Base-by-base conservation (phyloP, 2,113 vertebrate genomes). In the Proterorhinus semilunaris region DNA sequence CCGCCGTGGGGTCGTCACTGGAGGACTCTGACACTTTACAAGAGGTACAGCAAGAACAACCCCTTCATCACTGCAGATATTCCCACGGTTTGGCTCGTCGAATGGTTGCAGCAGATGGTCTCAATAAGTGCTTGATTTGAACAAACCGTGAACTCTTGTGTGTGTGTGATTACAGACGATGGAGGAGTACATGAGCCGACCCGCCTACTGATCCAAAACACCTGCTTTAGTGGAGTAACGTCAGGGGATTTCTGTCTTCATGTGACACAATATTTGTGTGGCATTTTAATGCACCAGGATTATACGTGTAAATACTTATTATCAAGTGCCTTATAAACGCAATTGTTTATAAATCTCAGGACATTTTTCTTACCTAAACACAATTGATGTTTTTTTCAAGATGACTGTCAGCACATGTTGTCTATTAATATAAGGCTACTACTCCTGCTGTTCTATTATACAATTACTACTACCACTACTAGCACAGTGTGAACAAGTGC, bases 121-220 rank as follows among this genome's bases (percentile, higher is more conserved):
- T 36, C 1, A 36, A 3, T 36, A 36, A 3, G 27, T 3, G 27
- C 27, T 36, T 36, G 27, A 36, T 36, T 36, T 36, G 27, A 36
- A 5, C 27, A 36, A 36, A 36, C 27, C 2, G 27, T 36, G 27
- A 36, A 2, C 3, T 36, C 3, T 36, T 36, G 27, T 36, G 85
- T 66, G 72, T 82, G 12, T 84, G 44, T 72, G 15, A 17, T 88
- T 86, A 57, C 91, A 98, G 96, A 97, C 96, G 0, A 93, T 98
- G 92, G 96, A 96, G 83, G 96, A 98, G 78, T 98, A 98, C 73
- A 92, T 97, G 94, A 96, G 84, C 89, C 98, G 96, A 63, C 96
- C 96, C 52, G 89, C 96, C 6, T 98, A 90, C 88, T 90, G 89
- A 91, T 64, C 71, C 59, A 0, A 15, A 47, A 47, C 7, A 2